Base-by-base conservation (phyloP, 2,888 invertebrate species). In the Sarcophaga variegata region DNA sequence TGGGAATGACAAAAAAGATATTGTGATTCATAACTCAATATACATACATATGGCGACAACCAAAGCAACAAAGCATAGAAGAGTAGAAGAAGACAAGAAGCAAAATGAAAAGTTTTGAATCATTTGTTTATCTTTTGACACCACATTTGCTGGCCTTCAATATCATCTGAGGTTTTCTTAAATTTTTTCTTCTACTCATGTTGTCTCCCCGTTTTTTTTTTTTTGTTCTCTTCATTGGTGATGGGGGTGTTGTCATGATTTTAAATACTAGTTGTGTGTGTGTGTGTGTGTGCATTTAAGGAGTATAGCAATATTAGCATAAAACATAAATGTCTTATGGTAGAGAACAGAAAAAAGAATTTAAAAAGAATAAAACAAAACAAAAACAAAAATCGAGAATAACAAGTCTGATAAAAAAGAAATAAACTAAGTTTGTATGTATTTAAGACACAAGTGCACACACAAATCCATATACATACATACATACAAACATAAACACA, bases 81-180 rank as follows among this genome's bases (percentile, higher is more conserved):
- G 67, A 45, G 20, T 62, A 79, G 75, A 66, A 60, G 49, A 64
- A 20, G 62, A 63, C 54, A 71, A 80, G 78, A 66, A 60, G 49
- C 70, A 77, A 82, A 78, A 82, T 76, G 75, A 76, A 82, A 79
- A 82, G 62, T 85, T 82, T 85, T 71, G 45, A 82, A 82, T 79
- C 71, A 86, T 82, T 85, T 86, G 71, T 86, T 86, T 82, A 82
- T 86, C 86, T 86, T 82, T 82, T 82, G 78, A 79, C 82, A 86
- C 75, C 75, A 79, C 86, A 85, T 85, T 81, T 72, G 64, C 22
- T 76, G 72, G 72, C 72, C 86, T 72, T 83, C 76, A 71, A 63
- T 59, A 80, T 76, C 80, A 80, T 83, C 80, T 64, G 71, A 75
- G 60, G 37, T 75, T 74, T 74, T 67, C 74, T 74, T 76, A 76